Percentiles rank a stretch among this genome's conserved stretches.
phyloP scores from a whole-genome alignment of 2,113 vertebrate genomes.

The Chloropsis hardwickii region DNA sequence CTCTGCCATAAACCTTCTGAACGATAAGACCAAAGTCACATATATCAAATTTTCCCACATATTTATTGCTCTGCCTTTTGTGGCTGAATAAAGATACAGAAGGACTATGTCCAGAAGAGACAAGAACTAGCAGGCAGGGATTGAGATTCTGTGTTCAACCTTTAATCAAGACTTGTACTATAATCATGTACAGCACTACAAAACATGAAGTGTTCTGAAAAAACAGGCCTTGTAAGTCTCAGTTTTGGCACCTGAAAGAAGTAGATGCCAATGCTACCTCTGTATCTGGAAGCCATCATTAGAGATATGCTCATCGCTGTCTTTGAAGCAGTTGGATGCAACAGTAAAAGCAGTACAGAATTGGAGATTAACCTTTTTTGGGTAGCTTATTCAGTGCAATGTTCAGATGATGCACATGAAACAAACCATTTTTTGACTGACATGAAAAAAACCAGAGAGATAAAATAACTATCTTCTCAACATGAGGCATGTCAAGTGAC shows the following conservation, averaged over 20 bases:
- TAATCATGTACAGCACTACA: neutral
- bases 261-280: neutral
- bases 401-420: constrained; percentile 20
- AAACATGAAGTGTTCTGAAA: neutral
- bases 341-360: neutral
- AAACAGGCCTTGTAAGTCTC: neutral
- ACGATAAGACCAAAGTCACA: neutral
- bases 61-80: neutral
- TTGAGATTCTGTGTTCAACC: neutral
- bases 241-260: constrained; percentile 11
- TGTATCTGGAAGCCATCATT: constrained; percentile 9
- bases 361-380: constrained; percentile 19
- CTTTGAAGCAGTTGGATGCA: neutral
- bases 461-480: neutral
- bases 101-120: neutral
- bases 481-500: neutral
- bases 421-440: constrained; percentile 9
- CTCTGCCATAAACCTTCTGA: neutral
- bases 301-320: neutral
- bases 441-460: neutral
- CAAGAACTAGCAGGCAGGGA: neutral
- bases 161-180: neutral
- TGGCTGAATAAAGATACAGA: neutral
- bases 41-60: neutral
- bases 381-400: neutral